Percentiles rank a stretch among this genome's conserved stretches.
These are phyloP conservation scores for Nycticorax nycticorax DNA, from an alignment of 2,113 vertebrate genomes.

Conservation along the genomic window DNA sequence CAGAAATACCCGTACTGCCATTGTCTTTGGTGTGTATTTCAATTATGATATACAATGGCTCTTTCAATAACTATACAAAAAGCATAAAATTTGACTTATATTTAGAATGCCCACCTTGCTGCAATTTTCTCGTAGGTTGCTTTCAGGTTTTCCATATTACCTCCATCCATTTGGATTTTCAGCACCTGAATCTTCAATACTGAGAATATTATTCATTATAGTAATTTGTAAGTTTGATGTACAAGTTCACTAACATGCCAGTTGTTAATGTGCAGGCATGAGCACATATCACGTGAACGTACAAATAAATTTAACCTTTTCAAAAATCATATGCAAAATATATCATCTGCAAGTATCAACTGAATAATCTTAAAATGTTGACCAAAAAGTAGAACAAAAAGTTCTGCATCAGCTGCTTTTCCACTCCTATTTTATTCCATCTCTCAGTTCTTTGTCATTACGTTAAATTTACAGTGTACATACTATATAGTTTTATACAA, in stretches of 20 bases:
- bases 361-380: not conserved
- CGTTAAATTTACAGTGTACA: not conserved
- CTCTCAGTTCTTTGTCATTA: not conserved
- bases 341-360: not conserved
- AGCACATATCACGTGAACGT: not conserved
- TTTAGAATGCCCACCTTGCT: not conserved
- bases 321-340: not conserved
- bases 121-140: not conserved
- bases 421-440: not conserved
- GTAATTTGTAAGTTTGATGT: not conserved
- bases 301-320: not conserved
- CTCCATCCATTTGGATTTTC: not conserved
- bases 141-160: not conserved
- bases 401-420: not conserved
- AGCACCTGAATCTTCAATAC: not conserved
- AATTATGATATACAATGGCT: not conserved
- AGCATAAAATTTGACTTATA: not conserved
- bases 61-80: not conserved
- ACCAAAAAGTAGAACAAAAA: not conserved
- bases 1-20: not conserved
- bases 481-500: not conserved
- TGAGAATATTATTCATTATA: not conserved
- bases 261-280: fast-evolving
- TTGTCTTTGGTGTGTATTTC: not conserved
- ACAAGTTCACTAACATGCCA: not conserved